A percentile compares a stretch with the other conserved stretches of the same genome.
Evolutionary conservation across 2,888 invertebrate genomes (phyloP).

Genomic region (Hoplodrina ambigua): DNA sequence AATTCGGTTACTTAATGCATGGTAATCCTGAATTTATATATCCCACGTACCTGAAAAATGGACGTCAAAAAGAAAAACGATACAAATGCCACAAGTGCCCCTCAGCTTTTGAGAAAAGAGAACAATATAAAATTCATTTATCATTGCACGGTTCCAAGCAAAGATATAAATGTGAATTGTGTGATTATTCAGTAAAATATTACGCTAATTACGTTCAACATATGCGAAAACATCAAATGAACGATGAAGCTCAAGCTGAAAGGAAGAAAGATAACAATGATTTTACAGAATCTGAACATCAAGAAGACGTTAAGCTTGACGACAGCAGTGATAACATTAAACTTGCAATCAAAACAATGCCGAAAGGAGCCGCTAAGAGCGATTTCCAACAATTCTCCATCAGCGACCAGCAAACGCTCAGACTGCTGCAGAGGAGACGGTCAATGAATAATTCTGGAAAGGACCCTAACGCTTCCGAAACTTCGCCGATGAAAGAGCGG

Average conservation of each 20-base stretch:
- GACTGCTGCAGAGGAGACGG: slow-evolving; percentile 89
- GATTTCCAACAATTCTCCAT: slow-evolving; percentile 90
- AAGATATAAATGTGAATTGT: slow-evolving; percentile 95
- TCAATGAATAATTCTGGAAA: slow-evolving; percentile 81
- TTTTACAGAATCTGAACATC: slow-evolving; percentile 71
- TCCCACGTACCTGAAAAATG: slow-evolving; percentile 94
- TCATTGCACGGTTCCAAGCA: slow-evolving; percentile 96
- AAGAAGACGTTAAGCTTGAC: slow-evolving; percentile 73
- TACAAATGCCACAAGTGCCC: slow-evolving; percentile 97
- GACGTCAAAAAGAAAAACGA: slow-evolving; percentile 93
- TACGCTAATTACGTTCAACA: slow-evolving; percentile 96
- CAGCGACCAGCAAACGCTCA: slow-evolving; percentile 92
- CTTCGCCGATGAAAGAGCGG: slow-evolving; percentile 89
- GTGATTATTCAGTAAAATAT: slow-evolving; percentile 97
- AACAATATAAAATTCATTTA: slow-evolving; percentile 95
- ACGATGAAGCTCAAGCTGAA: slow-evolving; percentile 92
- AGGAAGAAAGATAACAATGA: slow-evolving; percentile 82
- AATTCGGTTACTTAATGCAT: slow-evolving; percentile 92
- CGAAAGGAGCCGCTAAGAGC: slow-evolving; percentile 81
- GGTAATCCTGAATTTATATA: slow-evolving; percentile 95
- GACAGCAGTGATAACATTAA: slow-evolving; percentile 80
- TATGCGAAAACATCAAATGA: slow-evolving; percentile 94
- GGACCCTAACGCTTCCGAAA: slow-evolving; percentile 80
- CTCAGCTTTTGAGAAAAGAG: slow-evolving; percentile 96
- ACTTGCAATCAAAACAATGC: slow-evolving; percentile 87